These are phyloP conservation scores for Atlantisia rogersi DNA, from an alignment of 2,113 vertebrate species.

Conservation along the genomic window DNA sequence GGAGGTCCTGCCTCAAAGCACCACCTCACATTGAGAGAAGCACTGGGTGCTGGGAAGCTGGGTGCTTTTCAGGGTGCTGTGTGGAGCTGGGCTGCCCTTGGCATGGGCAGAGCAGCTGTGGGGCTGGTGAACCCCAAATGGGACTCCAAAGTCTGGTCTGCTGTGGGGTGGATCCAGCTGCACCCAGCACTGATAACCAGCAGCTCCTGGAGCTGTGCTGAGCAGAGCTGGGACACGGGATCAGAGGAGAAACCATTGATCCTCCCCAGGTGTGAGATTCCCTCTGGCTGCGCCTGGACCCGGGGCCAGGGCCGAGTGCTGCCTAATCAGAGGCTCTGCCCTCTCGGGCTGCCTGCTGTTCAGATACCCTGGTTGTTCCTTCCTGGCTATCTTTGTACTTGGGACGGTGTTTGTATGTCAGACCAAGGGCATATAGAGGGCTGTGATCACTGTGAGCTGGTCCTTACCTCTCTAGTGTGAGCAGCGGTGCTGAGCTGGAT, in stretches of 20 bases:
- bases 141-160: not conserved
- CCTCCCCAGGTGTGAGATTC: not conserved
- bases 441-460: not conserved
- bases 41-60: not conserved
- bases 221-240: not conserved
- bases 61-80: rapidly evolving
- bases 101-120: rapidly evolving
- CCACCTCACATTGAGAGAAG: not conserved
- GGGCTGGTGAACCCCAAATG: not conserved
- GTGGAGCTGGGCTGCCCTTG: rapidly evolving
- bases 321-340: not conserved
- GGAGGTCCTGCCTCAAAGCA: not conserved
- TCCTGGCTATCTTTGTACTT: not conserved
- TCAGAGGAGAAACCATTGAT: not conserved
- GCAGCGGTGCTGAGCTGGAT: not conserved
- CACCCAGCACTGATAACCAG: not conserved
- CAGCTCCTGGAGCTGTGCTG: not conserved
- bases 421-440: not conserved
- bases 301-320: not conserved
- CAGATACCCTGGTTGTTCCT: rapidly evolving
- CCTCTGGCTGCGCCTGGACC: not conserved
- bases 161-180: rapidly evolving
- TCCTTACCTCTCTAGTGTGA: not conserved
- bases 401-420: not conserved
- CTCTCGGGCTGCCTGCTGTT: not conserved